Evolutionary conservation across 2,113 vertebrate species (phyloP), one percentile per base, ranked within the genome.

Genomic region (Salminus brasiliensis): DNA sequence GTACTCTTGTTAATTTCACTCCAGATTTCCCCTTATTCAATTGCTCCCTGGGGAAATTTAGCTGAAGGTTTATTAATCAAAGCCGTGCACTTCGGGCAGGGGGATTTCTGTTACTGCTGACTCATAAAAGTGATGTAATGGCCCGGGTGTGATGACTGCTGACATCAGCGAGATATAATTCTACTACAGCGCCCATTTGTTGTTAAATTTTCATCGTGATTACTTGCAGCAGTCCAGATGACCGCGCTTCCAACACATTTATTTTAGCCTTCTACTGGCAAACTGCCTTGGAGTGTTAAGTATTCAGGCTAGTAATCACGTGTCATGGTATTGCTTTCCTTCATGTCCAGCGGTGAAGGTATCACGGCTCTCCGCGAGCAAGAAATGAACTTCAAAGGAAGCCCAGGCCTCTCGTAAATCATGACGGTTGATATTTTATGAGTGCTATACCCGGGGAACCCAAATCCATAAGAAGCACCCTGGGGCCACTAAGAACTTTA

Each of bases 131-230:
- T 89, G 83, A 92, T 88, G 79, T 63, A 89, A 82, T 81, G 72
- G 60, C 73, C 0, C 57, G 84, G 67, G 77, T 76, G 45, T 71
- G 72, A 71, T 83, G 80, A 84, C 81, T 81, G 91, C 89, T 91
- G 90, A 91, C 87, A 91, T 89, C 88, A 90, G 89, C 90, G 36
- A 68, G 73, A 87, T 88, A 86, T 91, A 85, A 90, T 90, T 90
- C 85, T 86, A 76, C 88, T 81, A 85, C 72, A 83, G 85, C 73
- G 59, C 68, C 85, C 85, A 85, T 91, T 90, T 88, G 87, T 90
- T 88, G 87, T 85, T 41, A 55, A 72, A 75, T 84, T 88, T 78
- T 87, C 80, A 60, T 84, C 81, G 88, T 79, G 70, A 88, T 87
- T 88, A 86, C 83, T 69, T 85, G 87, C 87, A 84, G 84, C 83